Evolutionary conservation across 2,888 invertebrate genomes (phyloP), one percentile per base, ranked within the genome.

Genomic region (Cybosia mesomella): DNA sequence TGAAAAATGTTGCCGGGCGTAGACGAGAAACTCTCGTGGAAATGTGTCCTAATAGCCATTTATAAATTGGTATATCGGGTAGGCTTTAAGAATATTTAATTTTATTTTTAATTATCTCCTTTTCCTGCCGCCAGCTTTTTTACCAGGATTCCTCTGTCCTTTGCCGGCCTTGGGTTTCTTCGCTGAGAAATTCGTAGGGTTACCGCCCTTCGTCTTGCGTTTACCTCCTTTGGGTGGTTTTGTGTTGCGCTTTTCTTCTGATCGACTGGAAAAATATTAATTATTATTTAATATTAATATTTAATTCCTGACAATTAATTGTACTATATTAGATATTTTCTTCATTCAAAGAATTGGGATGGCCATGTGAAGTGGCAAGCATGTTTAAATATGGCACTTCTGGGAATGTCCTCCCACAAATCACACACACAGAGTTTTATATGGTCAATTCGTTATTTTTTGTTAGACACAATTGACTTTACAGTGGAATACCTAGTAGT

Each of bases 121-220:
- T 87, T 97, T 97, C 73, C 97, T 96, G 2, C 97, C 97, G n/a
- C 95, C 95, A 79, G 85, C 86, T 81, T 96, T 96, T 85, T 96
- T 96, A 75, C 95, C 96, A 0, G 96, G 96, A 85, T 97, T 96
- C 73, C 97, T 94, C 79, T 97, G 95, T 13, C 97, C 97, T 82
- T 96, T 96, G 15, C 97, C 97, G 61, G 95, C 96, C 85, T 97
- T 97, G 0, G 97, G 97, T 87, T 97, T 93, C 82, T 94, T 94
- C 0, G 93, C 93, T 15, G 93, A 84, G 82, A 94, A 94, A 70
- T 94, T 94, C 0, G 91, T 92, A 13, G 88, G 83, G 73, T 93
- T 92, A 13, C 84, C 89, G 67, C 90, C 92, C 66, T 91, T 92
- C 55, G 74, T 86, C 80, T 90, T 92, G 21, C 83, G 87, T 85